These are phyloP conservation scores for Anguilla rostrata DNA, from an alignment of 2,113 vertebrate species.

Conservation along the genomic window DNA sequence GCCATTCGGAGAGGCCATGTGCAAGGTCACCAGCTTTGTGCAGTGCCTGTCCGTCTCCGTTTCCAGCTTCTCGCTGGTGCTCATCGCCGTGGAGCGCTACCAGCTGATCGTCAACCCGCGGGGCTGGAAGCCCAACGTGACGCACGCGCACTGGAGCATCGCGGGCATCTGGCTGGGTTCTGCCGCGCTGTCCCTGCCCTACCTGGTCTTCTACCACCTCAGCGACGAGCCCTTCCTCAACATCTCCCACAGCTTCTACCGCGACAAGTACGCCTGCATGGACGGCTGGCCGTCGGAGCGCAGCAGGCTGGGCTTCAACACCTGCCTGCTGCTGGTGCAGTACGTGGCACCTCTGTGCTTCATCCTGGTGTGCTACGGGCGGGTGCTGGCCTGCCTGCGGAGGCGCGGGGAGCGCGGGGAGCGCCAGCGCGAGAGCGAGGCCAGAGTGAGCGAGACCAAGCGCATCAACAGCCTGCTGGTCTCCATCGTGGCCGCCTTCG, in stretches of 20 bases:
- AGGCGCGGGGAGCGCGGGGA: conserved; percentile 57
- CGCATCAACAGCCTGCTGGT: conserved; percentile 66
- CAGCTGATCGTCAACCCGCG: conserved; percentile 70
- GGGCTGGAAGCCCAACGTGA: conserved; percentile 67
- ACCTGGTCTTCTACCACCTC: conserved; percentile 64
- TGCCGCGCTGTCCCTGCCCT: conserved; percentile 62
- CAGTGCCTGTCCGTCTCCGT: conserved; percentile 69
- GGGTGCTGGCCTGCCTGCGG: conserved; percentile 61
- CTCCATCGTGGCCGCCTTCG: conserved; percentile 66
- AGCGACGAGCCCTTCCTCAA: conserved; percentile 68
- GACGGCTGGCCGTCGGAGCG: conserved; percentile 64
- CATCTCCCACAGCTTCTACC: conserved; percentile 60
- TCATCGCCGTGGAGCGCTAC: conserved; percentile 68
- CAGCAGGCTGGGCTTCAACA: conserved; percentile 68
- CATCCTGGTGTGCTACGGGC: conserved; percentile 72
- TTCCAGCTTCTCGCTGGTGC: conserved; percentile 69
- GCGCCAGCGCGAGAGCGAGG: conserved; percentile 56
- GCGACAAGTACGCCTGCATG: conserved; percentile 57
- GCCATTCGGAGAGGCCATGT: conserved; percentile 70
- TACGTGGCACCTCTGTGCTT: conserved; percentile 69
- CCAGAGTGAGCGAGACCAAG: conserved; percentile 59
- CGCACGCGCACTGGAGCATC: conserved; percentile 67
- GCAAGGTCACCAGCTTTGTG: conserved; percentile 65
- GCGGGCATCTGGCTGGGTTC: conserved; percentile 64
- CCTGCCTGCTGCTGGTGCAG: conserved; percentile 64